Base-by-base conservation (phyloP, 2,113 vertebrate genomes). In the Promerops cafer region DNA sequence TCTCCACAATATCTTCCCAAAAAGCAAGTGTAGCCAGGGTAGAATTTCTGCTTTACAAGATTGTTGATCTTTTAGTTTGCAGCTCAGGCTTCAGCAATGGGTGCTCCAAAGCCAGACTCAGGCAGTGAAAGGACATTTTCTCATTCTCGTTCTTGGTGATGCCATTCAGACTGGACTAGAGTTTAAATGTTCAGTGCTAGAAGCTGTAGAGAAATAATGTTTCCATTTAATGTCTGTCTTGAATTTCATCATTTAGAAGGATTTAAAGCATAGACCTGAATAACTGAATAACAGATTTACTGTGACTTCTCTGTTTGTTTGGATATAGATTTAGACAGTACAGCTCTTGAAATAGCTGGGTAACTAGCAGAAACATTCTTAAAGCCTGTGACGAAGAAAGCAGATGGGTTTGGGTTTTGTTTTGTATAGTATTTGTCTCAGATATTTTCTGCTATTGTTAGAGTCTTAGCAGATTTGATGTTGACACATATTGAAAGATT, bases 261-360 rank as follows among this genome's bases (percentile, higher is more conserved):
- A 50, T 90, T 89, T 91, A 57, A 95, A 95, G 57, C 57, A 10
- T 59, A 81, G 66, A 87, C 45, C 78, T 83, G 66, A 92, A 57
- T 72, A 93, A 57, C 47, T 33, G 49, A 87, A 60, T 60, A 65
- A 89, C 85, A 93, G 71, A 90, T 94, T 94, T 96, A 82, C 86
- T 86, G 59, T 86, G 89, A 91, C 49, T 96, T 92, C 83, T 70
- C n/a, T 84, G 71, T 93, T 78, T 92, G 79, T 80, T 91, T 94
- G 69, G 57, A 40, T 83, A 66, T 49, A 70, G 87, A 83, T 93
- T 90, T 89, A 59, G 53, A 64, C 9, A 53, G 57, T 42, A 35
- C 37, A 72, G 68, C 40, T 81, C 78, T 79, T 89, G 57, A 90
- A 92, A 84, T 77, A 95, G 75, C 83, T 86, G 87, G 80, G 57